Evolutionary conservation across 2,888 invertebrate species (phyloP), one percentile per base, ranked within the genome.

Genomic region (Bugulina stolonifera): DNA sequence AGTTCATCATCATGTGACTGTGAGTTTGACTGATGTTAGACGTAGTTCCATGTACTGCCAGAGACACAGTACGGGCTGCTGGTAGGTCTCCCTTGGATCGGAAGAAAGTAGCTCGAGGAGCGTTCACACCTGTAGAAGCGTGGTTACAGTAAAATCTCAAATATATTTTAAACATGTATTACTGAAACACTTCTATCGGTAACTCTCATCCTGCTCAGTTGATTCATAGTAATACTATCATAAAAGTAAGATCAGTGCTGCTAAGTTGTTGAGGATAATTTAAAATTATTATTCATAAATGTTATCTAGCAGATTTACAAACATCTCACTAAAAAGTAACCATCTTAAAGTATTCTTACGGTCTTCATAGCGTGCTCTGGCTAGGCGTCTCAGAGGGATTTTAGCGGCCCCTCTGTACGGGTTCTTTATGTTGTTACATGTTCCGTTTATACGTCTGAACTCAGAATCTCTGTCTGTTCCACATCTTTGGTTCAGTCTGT

Each of bases 401-500:
- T 54, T 54, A 22, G 73, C 71, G 22, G 52, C 27, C 1, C 73
- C 73, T 58, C 71, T 71, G 2, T n/a, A 3, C 1, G 71, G 64
- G n/a, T 71, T 71, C 1, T n/a, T 23, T 52, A 73, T 23, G 34
- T 73, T 73, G 29, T 73, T 73, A 52, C 73, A 73, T 2, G 71
- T 71, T 1, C 71, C 73, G 32, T 73, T 57, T 14, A 69, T 69
- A 10, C 54, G 54, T 22, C 73, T 54, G 71, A 71, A 71, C 35
- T 70, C 55, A 25, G 70, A 32, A 18, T 32, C 32, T 27, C 29
- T 25, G 27, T 64, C 64, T 43, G 18, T 18, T 10, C 43, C 18
- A 18, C 43, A 43, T 43, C 43, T 43, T 18, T 43, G 43, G 43
- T 43, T 18, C 43, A 43, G 43, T 43, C 43, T 5, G 43, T 43